Evolutionary conservation across 1,140 invertebrate species (phyloP).

Genomic region (Hydropsyche tenuis): DNA sequence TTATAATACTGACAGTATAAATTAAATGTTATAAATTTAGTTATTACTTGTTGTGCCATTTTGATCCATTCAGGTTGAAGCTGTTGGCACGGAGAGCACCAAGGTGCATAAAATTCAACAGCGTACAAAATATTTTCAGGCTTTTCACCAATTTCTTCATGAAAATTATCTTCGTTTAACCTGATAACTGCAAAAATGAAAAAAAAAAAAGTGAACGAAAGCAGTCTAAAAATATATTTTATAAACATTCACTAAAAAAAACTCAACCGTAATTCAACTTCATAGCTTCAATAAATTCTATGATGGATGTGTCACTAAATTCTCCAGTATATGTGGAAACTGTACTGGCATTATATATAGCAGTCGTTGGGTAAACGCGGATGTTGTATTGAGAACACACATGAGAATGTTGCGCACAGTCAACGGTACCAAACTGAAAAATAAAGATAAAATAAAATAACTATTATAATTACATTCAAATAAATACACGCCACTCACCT

Average conservation of each 20-base stretch:
- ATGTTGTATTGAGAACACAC: conserved; percentile 71
- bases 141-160: conserved; percentile 59
- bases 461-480: not conserved
- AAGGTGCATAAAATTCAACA: conserved; percentile 81
- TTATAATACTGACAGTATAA: conserved; percentile 65
- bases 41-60: conserved; percentile 67
- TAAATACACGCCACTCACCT: conserved; percentile 36
- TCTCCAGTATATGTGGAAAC: conserved; percentile 68
- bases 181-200: conserved; percentile 63
- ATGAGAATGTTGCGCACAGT: conserved; percentile 65
- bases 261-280: conserved; percentile 46
- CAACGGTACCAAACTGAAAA: conserved; percentile 71
- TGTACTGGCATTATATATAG: conserved; percentile 71
- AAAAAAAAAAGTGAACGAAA: conserved; percentile 31
- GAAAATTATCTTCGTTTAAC: conserved; percentile 66
- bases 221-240: conserved; percentile 25
- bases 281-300: conserved; percentile 71
- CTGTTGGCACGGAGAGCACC: conserved; percentile 79
- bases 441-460: conserved; percentile 4
- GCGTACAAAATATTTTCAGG: conserved; percentile 69
- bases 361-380: conserved; percentile 75
- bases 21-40: too few species aligned
- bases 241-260: conserved; percentile 19
- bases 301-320: conserved; percentile 66
- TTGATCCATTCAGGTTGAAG: conserved; percentile 75